Evolutionary conservation across 1,140 invertebrate genomes (phyloP), one percentile per base, ranked within the genome.

Genomic region (Drosophila nebulosa): DNA sequence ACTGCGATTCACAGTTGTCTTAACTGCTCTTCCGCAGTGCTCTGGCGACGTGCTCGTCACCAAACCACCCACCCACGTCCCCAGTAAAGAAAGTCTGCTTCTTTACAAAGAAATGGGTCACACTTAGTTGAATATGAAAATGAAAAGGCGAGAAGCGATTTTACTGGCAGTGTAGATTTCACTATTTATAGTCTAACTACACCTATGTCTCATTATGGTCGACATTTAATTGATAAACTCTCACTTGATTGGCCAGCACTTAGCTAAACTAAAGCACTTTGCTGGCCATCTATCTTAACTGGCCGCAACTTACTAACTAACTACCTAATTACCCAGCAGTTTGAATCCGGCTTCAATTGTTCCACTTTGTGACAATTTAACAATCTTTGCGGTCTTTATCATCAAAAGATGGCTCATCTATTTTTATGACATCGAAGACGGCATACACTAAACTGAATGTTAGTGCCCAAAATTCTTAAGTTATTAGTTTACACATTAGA

Each of bases 1-100:
- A n/a, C n/a, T n/a, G n/a, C 79, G 62, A 85, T 86, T 86, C 74
- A 86, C 81, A 74, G 80, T 85, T 85, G 81, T 85, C 65, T 75
- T 46, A 74, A 64, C 46, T 69, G 69, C 78, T 77, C 78, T 77
- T 81, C 78, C 73, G 65, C 21, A 32, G 51, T 46, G 70, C 16
- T 32, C 64, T 62, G 3, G 24, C 7, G 58, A 59, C 32, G 56
- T 42, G 69, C 30, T 32, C 30, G 30, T 9, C 30, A n/a, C n/a
- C n/a, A n/a, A n/a, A n/a, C n/a, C n/a, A n/a, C 30, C 30, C 30
- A 32, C 10, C 67, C 18, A 59, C 16, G 14, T 3, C 6, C n/a
- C n/a, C n/a, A n/a, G 30, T 64, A 73, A 66, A 76, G 79, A 84
- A 84, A 84, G 79, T 79, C 56, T 50, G 56, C 24, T 16, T 58